Evolutionary conservation across 2,797 vertebrate genomes (phyloP), one percentile per base, ranked within the genome.

Genomic region (Gymnocypris eckloni): DNA sequence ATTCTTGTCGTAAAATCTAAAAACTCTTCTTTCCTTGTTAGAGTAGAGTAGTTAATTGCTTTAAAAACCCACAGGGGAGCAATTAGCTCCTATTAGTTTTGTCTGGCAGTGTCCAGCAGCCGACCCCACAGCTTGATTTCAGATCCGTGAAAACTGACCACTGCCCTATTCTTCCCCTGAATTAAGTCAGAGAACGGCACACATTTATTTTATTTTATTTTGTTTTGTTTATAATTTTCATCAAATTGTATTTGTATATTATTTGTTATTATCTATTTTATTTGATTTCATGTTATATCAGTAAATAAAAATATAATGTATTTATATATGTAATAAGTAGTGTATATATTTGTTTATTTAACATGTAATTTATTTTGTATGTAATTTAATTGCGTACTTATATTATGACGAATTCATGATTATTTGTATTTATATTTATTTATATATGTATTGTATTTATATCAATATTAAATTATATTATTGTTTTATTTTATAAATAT

Each of bases 11-110:
- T 71, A 69, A 80, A 75, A 76, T 66, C 48, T 81, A 33, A 33
- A 33, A 33, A 82, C 8, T 41, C 41, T 16, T 83, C 82, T 20
- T 59, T 70, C 43, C 39, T 52, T 78, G 75, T 66, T 59, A 71
- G 37, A 18, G 33, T 59, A 71, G 86, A 86, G 67, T 77, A 89
- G 83, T 83, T 93, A 91, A 92, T 90, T 93, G 85, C 87, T 79
- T 59, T 79, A 64, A 79, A 82, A 90, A 90, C 86, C 87, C 88
- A 88, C 71, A 79, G 89, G 91, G 78, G 83, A 83, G 64, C 89
- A 90, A 91, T 93, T 89, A 90, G 71, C 85, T 75, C 56, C 43
- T 85, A 82, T 88, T 85, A 83, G 45, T 85, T 88, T 87, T 86
- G 84, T 85, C 81, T 78, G 88, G 85, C 78, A 91, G 48, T 52